A percentile compares a stretch with the other conserved stretches of the same genome.
Evolutionary conservation across 2,113 vertebrate species (phyloP).

Genomic region (Triplophysa siluroides): DNA sequence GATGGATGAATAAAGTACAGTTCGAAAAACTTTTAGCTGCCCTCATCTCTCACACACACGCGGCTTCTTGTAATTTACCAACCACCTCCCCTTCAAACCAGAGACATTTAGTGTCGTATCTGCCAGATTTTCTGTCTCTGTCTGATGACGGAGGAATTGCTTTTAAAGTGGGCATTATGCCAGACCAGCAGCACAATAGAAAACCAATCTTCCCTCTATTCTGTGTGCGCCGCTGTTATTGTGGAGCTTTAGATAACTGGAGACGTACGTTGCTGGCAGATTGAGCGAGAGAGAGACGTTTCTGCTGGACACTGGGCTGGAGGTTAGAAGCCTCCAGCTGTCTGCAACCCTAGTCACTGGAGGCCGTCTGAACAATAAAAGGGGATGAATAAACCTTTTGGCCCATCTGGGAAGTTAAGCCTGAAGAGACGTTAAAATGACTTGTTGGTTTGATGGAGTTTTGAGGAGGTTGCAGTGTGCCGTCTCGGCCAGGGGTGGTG

Average conservation of each 20-base stretch:
- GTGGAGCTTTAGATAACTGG: slow-evolving; percentile 94
- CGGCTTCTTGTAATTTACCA: slow-evolving; percentile 50
- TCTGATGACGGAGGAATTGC: slow-evolving; percentile 93
- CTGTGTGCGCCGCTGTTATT: slow-evolving; percentile 91
- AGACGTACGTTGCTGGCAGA: slow-evolving; percentile 65
- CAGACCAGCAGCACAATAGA: slow-evolving; percentile 90
- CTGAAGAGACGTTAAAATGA: slow-evolving; percentile 89
- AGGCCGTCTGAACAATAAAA: slow-evolving; percentile 29
- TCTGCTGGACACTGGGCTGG: slow-evolving; percentile 30
- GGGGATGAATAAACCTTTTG: slow-evolving; percentile 65
- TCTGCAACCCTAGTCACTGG: slow-evolving; percentile 9
- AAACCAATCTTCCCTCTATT: slow-evolving; percentile 93
- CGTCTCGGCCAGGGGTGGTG: slow-evolving; percentile 72
- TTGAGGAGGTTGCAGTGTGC: slow-evolving; percentile 61
- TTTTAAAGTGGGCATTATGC: slow-evolving; percentile 96
- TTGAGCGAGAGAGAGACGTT: slow-evolving; percentile 26
- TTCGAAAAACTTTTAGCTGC: slow-evolving; percentile 54
- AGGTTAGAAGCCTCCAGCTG: slow-evolving; percentile 43
- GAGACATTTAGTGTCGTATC: slow-evolving; percentile 93
- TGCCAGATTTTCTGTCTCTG: slow-evolving; percentile 82
- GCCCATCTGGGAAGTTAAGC: slow-evolving; percentile 89
- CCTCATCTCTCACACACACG: slow-evolving; percentile 29
- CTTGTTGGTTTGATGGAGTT: slow-evolving; percentile 84
- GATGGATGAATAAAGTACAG: slow-evolving; percentile 52
- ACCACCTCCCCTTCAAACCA: slow-evolving; percentile 59